Evolutionary conservation across 1,140 invertebrate genomes (phyloP), one percentile per base, ranked within the genome.

Genomic region (Littorina saxatilis): DNA sequence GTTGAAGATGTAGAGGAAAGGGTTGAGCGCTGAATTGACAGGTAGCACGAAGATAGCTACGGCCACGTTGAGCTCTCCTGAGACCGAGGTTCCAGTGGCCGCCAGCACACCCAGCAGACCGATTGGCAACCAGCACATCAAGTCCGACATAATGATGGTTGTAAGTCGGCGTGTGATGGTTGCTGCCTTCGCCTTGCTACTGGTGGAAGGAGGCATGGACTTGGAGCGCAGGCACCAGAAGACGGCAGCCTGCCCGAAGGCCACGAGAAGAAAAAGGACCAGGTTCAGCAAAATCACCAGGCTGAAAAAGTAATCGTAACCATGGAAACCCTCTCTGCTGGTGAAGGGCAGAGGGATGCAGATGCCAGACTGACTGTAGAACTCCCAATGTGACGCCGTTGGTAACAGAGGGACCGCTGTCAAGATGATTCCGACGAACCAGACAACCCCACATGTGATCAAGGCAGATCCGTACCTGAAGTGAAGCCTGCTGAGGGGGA

Each of bases 301-400:
- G 13, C 73, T 70, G 39, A 78, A 79, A 73, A 78, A 68, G 70
- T 86, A 88, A 61, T 83, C 80, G 76, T 82, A 82, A 15, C 85
- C 87, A 9, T 76, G 50, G 17, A 61, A 55, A 1, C 72, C 50
- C 2, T 85, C 32, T 1, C 63, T 35, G 15, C 55, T 35, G 9
- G 84, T 74, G 0, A 88, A 72, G 23, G 87, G 87, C 3, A 88
- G 58, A 17, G 85, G 82, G 15, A 88, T 50, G 39, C 87, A 86
- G 17, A 86, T 61, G 20, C 80, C 83, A 1, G 85, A 84, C 43
- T 83, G 77, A 0, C 82, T 77, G 61, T 87, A 88, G 77, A 89
- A 43, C 20, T 81, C 11, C 73, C 79, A 80, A 47, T 83, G 50
- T 29, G 37, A 39, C 23, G 66, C 58, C 7, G 40, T 13, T 27